phyloP scores from a whole-genome alignment of 92 coral and sea anemone genomes.

The Palythoa grandis region DNA sequence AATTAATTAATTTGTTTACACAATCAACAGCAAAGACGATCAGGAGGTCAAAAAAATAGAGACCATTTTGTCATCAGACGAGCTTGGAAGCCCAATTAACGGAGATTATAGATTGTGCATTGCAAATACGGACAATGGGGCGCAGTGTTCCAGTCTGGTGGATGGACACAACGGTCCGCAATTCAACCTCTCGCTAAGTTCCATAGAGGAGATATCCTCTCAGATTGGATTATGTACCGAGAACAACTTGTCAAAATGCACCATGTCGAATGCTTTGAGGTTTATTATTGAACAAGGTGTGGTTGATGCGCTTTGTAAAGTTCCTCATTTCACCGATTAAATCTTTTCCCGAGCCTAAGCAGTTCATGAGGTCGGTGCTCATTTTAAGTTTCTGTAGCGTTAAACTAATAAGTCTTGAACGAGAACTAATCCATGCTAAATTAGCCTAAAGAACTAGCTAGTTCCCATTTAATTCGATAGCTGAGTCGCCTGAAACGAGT shows the following conservation, averaged over 20 bases:
- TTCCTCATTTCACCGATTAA: not conserved
- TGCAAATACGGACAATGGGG: conserved; percentile 15
- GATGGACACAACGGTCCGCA: conserved; percentile 27
- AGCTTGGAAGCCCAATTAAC: conserved; percentile 9
- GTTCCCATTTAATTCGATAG: too few relatives aligned
- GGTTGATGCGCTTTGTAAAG: not conserved
- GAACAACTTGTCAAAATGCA: not conserved
- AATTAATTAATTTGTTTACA: not conserved
- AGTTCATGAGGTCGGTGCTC: too few relatives aligned
- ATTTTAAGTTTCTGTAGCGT: too few relatives aligned
- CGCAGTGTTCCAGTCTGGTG: not conserved
- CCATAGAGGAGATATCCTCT: conserved; percentile 16
- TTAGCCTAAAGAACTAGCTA: too few relatives aligned
- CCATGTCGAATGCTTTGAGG: not conserved
- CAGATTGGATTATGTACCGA: conserved; percentile 16
- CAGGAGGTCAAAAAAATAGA: not conserved
- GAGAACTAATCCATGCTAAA: too few relatives aligned
- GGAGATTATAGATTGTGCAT: conserved; percentile 19
- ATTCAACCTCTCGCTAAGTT: conserved; percentile 7
- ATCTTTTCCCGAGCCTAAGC: too few relatives aligned
- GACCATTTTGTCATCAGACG: not conserved
- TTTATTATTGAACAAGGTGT: conserved; percentile 25
- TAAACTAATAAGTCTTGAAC: too few relatives aligned
- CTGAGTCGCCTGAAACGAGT: too few relatives aligned
- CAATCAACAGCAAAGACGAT: not conserved